phyloP scores from a whole-genome alignment of 2,888 invertebrate genomes.

The Gortyna flavago region DNA sequence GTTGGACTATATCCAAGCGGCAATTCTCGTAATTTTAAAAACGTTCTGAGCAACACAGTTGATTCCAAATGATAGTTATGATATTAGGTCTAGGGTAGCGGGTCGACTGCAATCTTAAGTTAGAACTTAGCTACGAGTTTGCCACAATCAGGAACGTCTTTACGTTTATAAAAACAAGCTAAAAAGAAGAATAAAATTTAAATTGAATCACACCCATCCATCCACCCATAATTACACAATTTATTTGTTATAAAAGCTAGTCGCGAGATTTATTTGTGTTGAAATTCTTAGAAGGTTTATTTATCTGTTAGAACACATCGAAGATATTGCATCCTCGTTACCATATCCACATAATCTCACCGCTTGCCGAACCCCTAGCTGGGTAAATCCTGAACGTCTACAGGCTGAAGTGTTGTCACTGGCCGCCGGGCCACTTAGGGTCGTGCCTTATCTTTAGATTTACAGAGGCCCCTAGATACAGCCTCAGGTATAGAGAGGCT shows the following conservation, averaged over 20 bases:
- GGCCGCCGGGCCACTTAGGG: slow-evolving; percentile 65
- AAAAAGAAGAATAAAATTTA: too few species aligned
- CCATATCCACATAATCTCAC: slow-evolving; percentile 32
- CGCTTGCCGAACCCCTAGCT: neutral
- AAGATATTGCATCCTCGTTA: slow-evolving; percentile 11
- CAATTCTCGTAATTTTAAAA: too few species aligned
- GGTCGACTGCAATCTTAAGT: neutral
- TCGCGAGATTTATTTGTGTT: too few species aligned
- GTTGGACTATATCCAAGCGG: neutral
- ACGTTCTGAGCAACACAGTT: neutral
- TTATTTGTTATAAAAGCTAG: too few species aligned
- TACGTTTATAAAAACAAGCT: too few species aligned
- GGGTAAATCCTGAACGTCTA: slow-evolving; percentile 60
- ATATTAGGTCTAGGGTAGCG: neutral
- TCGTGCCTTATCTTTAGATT: slow-evolving; percentile 69
- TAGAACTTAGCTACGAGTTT: neutral
- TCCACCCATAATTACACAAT: too few species aligned
- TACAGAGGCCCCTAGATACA: slow-evolving; percentile 40
- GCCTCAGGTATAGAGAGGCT: slow-evolving; percentile 46
- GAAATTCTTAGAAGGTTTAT: neutral
- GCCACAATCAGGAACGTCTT: neutral
- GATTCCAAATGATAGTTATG: neutral
- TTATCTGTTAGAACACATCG: neutral
- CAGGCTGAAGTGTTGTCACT: slow-evolving; percentile 66
- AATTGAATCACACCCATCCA: too few species aligned